These are phyloP conservation scores for Phaethon lepturus DNA, from an alignment of 2,113 vertebrate species.

Conservation along the genomic window DNA sequence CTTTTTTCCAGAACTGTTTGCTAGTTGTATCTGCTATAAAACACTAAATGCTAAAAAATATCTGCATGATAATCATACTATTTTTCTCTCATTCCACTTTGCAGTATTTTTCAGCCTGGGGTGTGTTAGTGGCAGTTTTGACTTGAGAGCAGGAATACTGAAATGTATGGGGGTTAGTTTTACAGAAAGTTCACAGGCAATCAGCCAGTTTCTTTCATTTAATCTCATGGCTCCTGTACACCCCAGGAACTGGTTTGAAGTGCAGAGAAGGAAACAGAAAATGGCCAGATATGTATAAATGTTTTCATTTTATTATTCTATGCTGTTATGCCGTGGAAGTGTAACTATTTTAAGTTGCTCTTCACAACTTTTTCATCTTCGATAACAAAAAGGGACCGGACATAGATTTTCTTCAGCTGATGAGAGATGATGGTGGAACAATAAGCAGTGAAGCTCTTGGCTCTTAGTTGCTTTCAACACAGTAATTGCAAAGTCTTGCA, in stretches of 20 bases:
- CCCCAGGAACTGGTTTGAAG: not conserved
- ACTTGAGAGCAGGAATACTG: not conserved
- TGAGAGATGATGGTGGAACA: not conserved
- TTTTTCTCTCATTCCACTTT: not conserved
- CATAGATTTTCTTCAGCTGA: not conserved
- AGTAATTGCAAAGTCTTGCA: not conserved
- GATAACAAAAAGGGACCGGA: not conserved
- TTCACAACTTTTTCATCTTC: not conserved
- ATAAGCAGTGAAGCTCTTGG: not conserved
- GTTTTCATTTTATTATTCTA: not conserved
- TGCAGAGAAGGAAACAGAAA: not conserved
- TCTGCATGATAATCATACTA: accelerated
- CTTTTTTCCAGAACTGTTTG: not conserved
- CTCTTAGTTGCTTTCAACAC: not conserved
- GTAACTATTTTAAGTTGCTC: not conserved
- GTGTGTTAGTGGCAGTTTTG: not conserved
- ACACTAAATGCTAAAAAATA: not conserved
- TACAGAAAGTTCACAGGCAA: not conserved
- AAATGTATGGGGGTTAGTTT: not conserved
- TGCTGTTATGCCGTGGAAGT: not conserved
- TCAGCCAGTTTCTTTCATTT: not conserved
- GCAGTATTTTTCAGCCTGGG: not conserved
- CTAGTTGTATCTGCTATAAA: not conserved
- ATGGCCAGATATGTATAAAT: not conserved
- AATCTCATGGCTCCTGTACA: not conserved